Conservation (phyloP, 1,140 invertebrate species). For the Atta texana region DNA sequence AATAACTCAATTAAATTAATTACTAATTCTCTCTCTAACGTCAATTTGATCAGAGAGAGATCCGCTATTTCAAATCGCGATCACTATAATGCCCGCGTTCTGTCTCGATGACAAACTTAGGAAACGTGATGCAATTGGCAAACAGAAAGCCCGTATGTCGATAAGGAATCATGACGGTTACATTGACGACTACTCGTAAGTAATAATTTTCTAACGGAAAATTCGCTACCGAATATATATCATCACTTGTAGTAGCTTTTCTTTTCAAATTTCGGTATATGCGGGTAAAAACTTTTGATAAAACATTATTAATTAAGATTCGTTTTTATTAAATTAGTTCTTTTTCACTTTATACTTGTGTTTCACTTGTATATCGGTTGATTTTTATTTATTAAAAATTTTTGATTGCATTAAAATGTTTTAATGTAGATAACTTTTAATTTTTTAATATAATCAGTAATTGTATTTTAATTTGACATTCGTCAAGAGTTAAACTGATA, state of each 20-base stretch:
- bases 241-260: background rate
- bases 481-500: background rate
- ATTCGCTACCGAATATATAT: background rate
- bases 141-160: conserved; percentile 46
- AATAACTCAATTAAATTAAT: conserved; percentile 10
- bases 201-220: conserved; percentile 29
- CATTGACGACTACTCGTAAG: conserved; percentile 14
- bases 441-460: background rate
- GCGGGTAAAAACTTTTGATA: background rate
- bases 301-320: no score
- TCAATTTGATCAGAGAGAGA: conserved; percentile 19
- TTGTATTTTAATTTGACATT: background rate
- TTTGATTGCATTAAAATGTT: background rate
- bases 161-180: conserved; percentile 49
- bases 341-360: no score
- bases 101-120: conserved; percentile 49
- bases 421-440: background rate
- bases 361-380: no score
- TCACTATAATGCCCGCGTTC: conserved; percentile 38
- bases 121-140: conserved; percentile 44
- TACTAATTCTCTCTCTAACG: background rate
- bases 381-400: no score
- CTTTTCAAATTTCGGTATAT: background rate
- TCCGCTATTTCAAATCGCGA: conserved; percentile 12
- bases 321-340: no score